Evolutionary conservation across 2,888 invertebrate species (phyloP).

Genomic region (Hecatera dysodea): DNA sequence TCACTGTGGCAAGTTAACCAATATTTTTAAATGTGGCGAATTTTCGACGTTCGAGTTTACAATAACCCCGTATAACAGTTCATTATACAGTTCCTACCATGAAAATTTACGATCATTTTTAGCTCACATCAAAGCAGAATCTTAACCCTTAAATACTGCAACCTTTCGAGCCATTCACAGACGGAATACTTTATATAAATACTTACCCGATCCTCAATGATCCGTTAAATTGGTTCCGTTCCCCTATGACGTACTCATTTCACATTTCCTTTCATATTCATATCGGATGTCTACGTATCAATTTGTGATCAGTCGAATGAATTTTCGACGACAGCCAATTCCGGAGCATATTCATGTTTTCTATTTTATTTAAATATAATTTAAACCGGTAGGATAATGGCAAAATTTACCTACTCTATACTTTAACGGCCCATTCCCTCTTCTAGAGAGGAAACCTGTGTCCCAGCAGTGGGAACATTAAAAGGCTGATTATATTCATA

Average conservation of each 20-base stretch:
- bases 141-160: slow-evolving; percentile 9
- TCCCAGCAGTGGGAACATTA: too few relatives aligned
- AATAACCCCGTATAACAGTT: too few relatives aligned
- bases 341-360: slow-evolving; percentile 40
- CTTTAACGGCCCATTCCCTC: background rate
- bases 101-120: slow-evolving; percentile 2
- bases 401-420: too few relatives aligned
- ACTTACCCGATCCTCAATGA: slow-evolving; percentile 32
- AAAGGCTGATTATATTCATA: too few relatives aligned
- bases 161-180: slow-evolving; percentile 12
- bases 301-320: slow-evolving; percentile 45
- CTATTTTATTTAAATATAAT: slow-evolving; percentile 31
- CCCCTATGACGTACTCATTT: slow-evolving; percentile 29
- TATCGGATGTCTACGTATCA: slow-evolving; percentile 26
- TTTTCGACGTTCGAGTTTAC: too few relatives aligned
- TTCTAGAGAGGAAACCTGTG: too few relatives aligned
- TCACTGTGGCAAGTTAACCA: too few relatives aligned
- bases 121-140: slow-evolving; percentile 8
- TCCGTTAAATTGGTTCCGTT: slow-evolving; percentile 50
- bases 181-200: slow-evolving; percentile 22
- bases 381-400: slow-evolving; percentile 6
- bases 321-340: slow-evolving; percentile 42
- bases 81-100: background rate
- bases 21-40: too few relatives aligned
- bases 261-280: slow-evolving; percentile 48